phyloP scores from a whole-genome alignment of 92 coral and sea anemone genomes.

The Paragorgia papillata region DNA sequence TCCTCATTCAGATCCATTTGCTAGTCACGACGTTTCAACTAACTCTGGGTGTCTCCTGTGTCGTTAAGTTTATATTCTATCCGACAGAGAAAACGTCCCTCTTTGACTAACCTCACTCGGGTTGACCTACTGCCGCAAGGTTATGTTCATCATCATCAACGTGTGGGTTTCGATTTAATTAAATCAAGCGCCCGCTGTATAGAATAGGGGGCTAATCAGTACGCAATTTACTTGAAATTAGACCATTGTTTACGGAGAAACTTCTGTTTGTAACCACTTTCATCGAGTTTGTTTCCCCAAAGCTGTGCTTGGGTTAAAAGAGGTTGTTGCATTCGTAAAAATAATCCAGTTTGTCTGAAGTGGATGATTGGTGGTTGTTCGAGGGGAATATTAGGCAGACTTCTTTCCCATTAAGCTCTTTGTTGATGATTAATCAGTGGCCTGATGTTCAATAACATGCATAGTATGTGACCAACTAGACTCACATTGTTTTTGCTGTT shows the following conservation, averaged over 20 bases:
- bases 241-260: conserved; percentile 7
- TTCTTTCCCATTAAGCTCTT: not conserved
- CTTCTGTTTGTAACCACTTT: not conserved
- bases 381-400: not conserved
- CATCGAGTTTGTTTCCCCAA: not conserved
- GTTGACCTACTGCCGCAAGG: not conserved
- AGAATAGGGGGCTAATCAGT: not conserved
- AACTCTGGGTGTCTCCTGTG: not conserved
- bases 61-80: not conserved
- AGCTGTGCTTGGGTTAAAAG: not conserved
- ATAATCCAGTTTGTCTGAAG: not conserved
- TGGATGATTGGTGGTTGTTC: not conserved
- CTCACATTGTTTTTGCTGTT: conserved; percentile 13
- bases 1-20: not conserved
- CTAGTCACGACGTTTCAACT: not conserved
- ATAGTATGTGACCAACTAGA: not conserved
- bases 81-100: not conserved
- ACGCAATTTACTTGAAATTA: conserved; percentile 6
- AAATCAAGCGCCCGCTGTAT: conserved; percentile 15
- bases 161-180: conserved; percentile 5
- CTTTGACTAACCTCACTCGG: not conserved
- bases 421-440: conserved; percentile 5
- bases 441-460: not conserved
- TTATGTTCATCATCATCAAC: not conserved
- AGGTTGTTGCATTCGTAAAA: not conserved